Percentiles rank a stretch among this genome's conserved stretches.
phyloP scores from a whole-genome alignment of 2,113 vertebrate species.

The Cyprinus carpio region DNA sequence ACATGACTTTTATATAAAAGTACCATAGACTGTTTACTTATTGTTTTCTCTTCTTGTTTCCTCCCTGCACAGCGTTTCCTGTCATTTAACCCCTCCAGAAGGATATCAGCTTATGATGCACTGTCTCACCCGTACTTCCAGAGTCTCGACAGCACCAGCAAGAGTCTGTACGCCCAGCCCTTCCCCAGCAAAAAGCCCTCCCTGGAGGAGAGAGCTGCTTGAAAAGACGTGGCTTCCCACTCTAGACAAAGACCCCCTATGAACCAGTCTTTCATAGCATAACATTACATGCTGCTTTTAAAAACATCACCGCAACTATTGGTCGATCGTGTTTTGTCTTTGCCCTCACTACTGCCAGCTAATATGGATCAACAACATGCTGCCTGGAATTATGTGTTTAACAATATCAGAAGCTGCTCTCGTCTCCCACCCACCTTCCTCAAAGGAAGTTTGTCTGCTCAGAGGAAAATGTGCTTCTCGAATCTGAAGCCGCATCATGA shows the following conservation, averaged over 20 bases:
- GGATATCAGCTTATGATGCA: conserved; percentile 93
- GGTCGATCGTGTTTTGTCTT: conserved; percentile 35
- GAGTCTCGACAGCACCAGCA: conserved; percentile 88
- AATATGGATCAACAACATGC: conserved; percentile 11
- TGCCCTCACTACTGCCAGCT: conserved; percentile 38
- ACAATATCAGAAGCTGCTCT: conserved; percentile 51
- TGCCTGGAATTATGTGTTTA: conserved; percentile 51
- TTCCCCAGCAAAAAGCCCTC: conserved; percentile 86
- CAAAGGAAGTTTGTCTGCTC: conserved; percentile 39
- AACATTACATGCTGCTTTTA: conserved; percentile 75
- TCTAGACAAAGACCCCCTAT: conserved; percentile 40
- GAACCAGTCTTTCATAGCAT: conserved; percentile 66
- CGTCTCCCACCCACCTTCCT: conserved; percentile 42
- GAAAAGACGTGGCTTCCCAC: conserved; percentile 57
- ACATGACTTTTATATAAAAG: neutral
- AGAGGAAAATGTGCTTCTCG: conserved; percentile 46
- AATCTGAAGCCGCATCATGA: conserved; percentile 42
- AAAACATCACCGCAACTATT: conserved; percentile 40
- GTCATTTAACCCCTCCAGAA: conserved; percentile 91
- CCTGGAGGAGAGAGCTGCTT: conserved; percentile 86
- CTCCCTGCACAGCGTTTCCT: conserved; percentile 86
- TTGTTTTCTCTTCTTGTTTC: neutral
- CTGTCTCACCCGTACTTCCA: conserved; percentile 94
- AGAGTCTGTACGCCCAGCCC: conserved; percentile 84
- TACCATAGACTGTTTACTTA: neutral